Evolutionary conservation across 2,888 invertebrate species (phyloP).

Genomic region (Lepidocyrtoides sp.): DNA sequence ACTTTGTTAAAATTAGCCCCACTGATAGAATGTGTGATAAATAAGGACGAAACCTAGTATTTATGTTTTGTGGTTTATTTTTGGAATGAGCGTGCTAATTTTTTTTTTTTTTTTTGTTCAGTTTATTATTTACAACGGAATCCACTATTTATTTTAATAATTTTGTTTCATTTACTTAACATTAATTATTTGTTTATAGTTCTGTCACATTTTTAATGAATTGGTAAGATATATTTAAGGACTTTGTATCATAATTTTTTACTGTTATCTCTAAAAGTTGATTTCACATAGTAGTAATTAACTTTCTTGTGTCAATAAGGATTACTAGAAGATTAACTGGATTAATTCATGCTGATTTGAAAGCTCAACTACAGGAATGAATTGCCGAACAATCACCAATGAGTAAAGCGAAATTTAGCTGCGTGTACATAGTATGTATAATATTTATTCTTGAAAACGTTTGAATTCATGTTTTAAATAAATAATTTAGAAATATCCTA

Average conservation of each 20-base stretch:
- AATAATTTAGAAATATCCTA: too few relatives aligned
- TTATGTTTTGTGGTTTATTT: neutral
- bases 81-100: neutral
- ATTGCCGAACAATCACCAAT: constrained; percentile 71
- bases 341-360: too few relatives aligned
- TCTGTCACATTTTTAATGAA: too few relatives aligned
- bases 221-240: too few relatives aligned
- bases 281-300: too few relatives aligned
- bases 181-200: neutral
- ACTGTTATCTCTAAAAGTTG: too few relatives aligned
- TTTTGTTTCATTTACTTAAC: neutral
- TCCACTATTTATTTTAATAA: neutral
- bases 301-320: too few relatives aligned
- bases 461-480: too few relatives aligned
- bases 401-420: neutral
- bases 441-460: constrained; percentile 1
- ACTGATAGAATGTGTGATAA: constrained; percentile 26
- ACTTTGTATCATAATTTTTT: too few relatives aligned
- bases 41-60: neutral
- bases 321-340: neutral
- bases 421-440: neutral
- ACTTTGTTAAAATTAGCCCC: constrained; percentile 50
- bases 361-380: constrained; percentile 51
- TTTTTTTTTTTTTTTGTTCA: too few relatives aligned
- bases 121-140: neutral